phyloP scores from a whole-genome alignment of 2,113 vertebrate genomes.

The Clarias gariepinus region DNA sequence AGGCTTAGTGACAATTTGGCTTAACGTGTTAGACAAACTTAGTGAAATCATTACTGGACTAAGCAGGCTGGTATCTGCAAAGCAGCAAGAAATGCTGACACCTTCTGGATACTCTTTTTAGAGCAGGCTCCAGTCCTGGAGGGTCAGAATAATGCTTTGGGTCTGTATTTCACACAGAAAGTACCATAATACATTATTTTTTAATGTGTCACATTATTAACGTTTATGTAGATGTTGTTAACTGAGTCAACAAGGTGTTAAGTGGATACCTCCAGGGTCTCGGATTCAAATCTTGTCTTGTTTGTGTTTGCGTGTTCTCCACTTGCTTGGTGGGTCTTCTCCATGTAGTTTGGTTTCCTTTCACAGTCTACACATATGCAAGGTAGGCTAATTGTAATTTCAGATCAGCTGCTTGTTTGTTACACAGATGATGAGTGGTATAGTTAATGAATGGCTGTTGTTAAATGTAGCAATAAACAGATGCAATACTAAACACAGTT shows the following conservation, averaged over 20 bases:
- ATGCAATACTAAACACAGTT: not conserved
- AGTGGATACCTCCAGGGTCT: too few relatives aligned
- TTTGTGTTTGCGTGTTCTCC: too few relatives aligned
- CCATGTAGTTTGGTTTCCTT: too few relatives aligned
- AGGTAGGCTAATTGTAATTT: too few relatives aligned
- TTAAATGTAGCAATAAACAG: not conserved
- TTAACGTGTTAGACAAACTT: not conserved
- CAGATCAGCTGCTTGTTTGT: too few relatives aligned
- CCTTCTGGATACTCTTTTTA: slow-evolving; percentile 22
- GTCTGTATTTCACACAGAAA: not conserved
- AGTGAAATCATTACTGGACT: not conserved
- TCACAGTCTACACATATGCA: too few relatives aligned
- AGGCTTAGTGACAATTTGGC: not conserved
- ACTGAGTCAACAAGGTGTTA: too few relatives aligned
- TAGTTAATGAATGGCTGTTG: too few relatives aligned
- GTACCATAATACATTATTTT: not conserved
- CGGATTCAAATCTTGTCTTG: too few relatives aligned
- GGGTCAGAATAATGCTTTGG: not conserved
- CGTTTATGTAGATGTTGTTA: not conserved
- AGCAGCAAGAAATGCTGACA: slow-evolving; percentile 43
- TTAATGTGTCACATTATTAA: not conserved
- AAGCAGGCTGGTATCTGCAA: not conserved
- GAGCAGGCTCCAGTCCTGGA: not conserved
- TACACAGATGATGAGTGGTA: too few relatives aligned
- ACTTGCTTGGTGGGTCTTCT: too few relatives aligned